phyloP scores from a whole-genome alignment of 2,888 invertebrate genomes.

The Parascotia fuliginaria region DNA sequence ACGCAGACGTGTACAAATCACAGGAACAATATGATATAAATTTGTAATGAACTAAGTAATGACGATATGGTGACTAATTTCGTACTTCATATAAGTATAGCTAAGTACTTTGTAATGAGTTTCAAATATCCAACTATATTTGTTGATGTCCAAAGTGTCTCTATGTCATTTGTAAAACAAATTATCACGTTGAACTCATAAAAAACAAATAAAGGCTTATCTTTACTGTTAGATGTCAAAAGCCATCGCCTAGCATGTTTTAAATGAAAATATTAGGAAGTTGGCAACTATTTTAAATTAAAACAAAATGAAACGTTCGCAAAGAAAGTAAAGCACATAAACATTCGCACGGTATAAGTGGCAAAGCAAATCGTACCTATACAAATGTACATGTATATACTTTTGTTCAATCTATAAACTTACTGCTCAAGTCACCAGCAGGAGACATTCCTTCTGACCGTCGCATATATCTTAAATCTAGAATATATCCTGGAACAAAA shows the following conservation, averaged over 20 bases:
- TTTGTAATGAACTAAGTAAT: too few relatives aligned
- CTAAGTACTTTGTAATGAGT: too few relatives aligned
- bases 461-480: slow-evolving; percentile 79
- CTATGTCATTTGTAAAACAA: neutral
- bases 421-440: slow-evolving; percentile 62
- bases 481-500: slow-evolving; percentile 77
- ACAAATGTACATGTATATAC: too few relatives aligned
- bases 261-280: neutral
- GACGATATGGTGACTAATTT: too few relatives aligned
- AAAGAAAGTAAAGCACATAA: slow-evolving; percentile 1
- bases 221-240: slow-evolving; percentile 3
- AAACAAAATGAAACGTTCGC: slow-evolving; percentile 2
- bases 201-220: slow-evolving; percentile 15
- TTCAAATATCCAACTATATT: too few relatives aligned
- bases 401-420: slow-evolving; percentile 37
- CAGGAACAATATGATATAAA: slow-evolving; percentile 1
- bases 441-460: slow-evolving; percentile 54
- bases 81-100: too few relatives aligned
- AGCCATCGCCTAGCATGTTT: neutral
- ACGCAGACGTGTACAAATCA: slow-evolving; percentile 6
- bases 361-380: too few relatives aligned
- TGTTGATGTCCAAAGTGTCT: too few relatives aligned
- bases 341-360: neutral
- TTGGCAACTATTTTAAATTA: neutral
- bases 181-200: slow-evolving; percentile 15